Conservation (phyloP, 37 sponge, comb jelly and placozoan species). For the Ianthella basta region DNA sequence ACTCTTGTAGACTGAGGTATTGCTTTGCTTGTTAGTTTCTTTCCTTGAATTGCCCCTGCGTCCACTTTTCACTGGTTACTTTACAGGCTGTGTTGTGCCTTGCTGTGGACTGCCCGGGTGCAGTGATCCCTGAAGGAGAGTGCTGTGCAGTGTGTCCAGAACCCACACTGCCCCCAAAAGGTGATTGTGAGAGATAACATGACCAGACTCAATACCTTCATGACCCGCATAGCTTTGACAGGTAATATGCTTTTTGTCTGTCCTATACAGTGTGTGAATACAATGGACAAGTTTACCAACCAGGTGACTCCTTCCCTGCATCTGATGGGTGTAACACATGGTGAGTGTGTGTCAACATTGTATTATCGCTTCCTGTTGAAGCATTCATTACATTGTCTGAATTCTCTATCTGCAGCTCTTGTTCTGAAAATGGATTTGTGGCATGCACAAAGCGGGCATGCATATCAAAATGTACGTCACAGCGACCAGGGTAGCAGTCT, state of each 20-base stretch:
- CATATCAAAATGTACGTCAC: not conserved
- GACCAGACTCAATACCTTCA: no score
- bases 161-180: no score
- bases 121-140: no score
- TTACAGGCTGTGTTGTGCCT: no score
- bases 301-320: not conserved
- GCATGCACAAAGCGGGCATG: not conserved
- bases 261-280: not conserved
- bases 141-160: no score
- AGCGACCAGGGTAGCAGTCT: no score
- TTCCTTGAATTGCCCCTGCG: no score
- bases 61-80: no score
- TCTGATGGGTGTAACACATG: conserved; percentile 25
- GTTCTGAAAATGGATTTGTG: not conserved
- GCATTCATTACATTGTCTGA: not conserved
- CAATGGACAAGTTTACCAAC: not conserved
- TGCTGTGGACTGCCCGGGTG: no score
- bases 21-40: no score
- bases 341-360: not conserved
- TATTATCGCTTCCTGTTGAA: not conserved
- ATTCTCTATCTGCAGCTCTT: not conserved
- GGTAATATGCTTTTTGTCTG: not conserved
- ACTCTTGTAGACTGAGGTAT: no score
- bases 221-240: not conserved
- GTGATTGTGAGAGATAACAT: no score